These are phyloP conservation scores for Colletes latitarsis DNA, from an alignment of 1,140 invertebrate genomes.

Conservation along the genomic window DNA sequence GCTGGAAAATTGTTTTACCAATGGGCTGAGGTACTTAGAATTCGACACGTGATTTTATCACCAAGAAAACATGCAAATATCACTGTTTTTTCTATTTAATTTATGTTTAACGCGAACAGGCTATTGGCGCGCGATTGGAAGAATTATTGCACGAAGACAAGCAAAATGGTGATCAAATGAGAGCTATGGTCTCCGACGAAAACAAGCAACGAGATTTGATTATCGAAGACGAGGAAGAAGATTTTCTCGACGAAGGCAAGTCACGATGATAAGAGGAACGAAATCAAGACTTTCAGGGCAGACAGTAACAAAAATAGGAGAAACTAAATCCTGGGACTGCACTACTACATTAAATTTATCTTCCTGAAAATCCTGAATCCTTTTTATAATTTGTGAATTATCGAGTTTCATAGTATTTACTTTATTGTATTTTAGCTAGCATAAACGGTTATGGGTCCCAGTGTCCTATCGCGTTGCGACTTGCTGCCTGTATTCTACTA, in stretches of 20 bases:
- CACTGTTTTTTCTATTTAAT: neutral
- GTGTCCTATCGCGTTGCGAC: conserved; percentile 95
- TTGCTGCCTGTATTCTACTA: conserved; percentile 95
- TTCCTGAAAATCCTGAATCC: no score
- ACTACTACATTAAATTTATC: no score
- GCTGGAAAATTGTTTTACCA: conserved; percentile 98
- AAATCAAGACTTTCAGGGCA: no score
- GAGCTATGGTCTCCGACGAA: conserved; percentile 89
- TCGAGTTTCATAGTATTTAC: no score
- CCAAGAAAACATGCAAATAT: no score
- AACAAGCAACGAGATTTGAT: conserved; percentile 91
- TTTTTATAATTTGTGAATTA: no score
- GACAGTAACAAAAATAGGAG: neutral
- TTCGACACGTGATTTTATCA: neutral
- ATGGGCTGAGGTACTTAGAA: conserved; percentile 92
- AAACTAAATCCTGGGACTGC: neutral
- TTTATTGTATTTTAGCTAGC: conserved; percentile 85
- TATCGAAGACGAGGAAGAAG: conserved; percentile 97
- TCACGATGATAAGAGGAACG: no score
- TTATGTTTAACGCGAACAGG: conserved; percentile 77
- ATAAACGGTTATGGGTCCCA: conserved; percentile 91
- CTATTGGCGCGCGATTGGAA: conserved; percentile 93
- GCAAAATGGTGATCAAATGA: conserved; percentile 86
- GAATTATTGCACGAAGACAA: conserved; percentile 90
- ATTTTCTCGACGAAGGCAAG: conserved; percentile 97